Base-by-base conservation (phyloP, 2,797 vertebrate genomes). In the Aulostomus chinensis region DNA sequence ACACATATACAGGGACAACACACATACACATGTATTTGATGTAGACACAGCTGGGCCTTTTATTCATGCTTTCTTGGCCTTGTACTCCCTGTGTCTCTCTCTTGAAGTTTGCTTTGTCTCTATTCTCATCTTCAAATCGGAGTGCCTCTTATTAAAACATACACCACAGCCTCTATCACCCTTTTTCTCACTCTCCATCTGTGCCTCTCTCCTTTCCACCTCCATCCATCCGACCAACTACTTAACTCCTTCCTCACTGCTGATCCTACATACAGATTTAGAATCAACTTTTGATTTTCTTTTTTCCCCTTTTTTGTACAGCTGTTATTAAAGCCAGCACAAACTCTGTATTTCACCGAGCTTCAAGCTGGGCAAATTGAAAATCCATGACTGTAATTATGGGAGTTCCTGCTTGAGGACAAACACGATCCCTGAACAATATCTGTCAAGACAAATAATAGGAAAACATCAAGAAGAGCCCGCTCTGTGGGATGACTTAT, bases 1-100 rank as follows among this genome's bases (percentile, higher is more conserved):
- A 13, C 12, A 13, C 31, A 33, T n/a, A 30, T 30, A 14, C 12
- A 49, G 21, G 22, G 38, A 56, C 56, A 64, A 60, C 30, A 26
- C 47, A 31, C 26, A 33, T n/a, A 26, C 47, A 31, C 26, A 33
- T n/a, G 26, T 37, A 45, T 26, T 21, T 18, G 46, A 61, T 56
- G 38, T 13, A 41, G 45, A 45, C 50, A 33, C 76, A 82, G 73
- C 63, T 76, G 66, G 64, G 36, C 36, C 61, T 35, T 52, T n/a
- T 51, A 30, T 60, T 68, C 29, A 13, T 8, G 20, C 26, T 30
- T 50, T 28, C 32, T 61, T 5, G 1, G 30, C 45, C 52, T 41
- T 15, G 45, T 7, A 2, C 47, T 36, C 17, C 25, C n/a, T n/a
- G n/a, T n/a, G n/a, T 31, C 35, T 30, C 16, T 35, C 25, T 41